These are phyloP conservation scores for Psephotus haematonotus DNA, from an alignment of 2,113 vertebrate genomes.

Conservation along the genomic window DNA sequence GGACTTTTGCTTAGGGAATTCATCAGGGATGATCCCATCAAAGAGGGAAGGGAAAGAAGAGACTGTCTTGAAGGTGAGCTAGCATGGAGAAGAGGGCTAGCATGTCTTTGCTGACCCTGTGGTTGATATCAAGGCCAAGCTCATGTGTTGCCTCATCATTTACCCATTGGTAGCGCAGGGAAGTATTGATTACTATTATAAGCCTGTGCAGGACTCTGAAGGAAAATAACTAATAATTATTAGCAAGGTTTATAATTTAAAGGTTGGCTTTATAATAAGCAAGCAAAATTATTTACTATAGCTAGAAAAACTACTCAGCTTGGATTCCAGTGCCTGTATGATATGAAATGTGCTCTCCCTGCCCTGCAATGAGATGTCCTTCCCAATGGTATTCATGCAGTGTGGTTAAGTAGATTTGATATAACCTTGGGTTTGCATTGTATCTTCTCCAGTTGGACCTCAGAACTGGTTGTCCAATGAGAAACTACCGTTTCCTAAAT, in stretches of 20 bases:
- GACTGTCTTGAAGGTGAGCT: neutral
- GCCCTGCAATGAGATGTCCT: neutral
- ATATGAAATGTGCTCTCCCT: neutral
- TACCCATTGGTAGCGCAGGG: neutral
- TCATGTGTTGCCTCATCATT: neutral
- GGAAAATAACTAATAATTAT: neutral
- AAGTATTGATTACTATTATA: neutral
- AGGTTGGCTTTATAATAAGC: neutral
- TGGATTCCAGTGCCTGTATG: neutral
- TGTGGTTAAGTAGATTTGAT: neutral
- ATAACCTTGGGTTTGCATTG: neutral
- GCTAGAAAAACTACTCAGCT: neutral
- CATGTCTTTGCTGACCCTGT: neutral
- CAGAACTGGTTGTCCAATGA: constrained; percentile 27
- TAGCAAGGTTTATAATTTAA: neutral
- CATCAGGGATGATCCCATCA: neutral
- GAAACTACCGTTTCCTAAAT: neutral
- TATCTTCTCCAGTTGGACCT: constrained; percentile 15
- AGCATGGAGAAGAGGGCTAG: neutral
- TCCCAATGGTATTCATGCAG: neutral
- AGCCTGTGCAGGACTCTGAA: neutral
- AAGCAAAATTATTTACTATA: neutral
- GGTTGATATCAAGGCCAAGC: neutral
- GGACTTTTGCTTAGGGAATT: neutral
- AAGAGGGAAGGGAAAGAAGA: neutral